Percentiles rank a stretch among this genome's conserved stretches.
Evolutionary conservation across 2,888 invertebrate genomes (phyloP).

Genomic region (Ellobium chinense): DNA sequence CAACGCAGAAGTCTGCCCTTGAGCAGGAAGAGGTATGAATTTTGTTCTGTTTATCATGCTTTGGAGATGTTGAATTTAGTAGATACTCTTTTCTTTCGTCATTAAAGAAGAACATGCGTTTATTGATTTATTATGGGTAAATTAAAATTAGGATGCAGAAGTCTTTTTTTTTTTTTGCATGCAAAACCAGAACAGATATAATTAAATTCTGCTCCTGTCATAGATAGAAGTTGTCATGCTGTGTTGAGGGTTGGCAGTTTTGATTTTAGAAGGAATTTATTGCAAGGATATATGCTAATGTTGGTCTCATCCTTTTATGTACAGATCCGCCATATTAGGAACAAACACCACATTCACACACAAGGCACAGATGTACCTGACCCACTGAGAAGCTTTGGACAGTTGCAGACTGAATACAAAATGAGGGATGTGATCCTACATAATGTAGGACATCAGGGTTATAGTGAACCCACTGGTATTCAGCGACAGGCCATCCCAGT

Average conservation of each 20-base stretch:
- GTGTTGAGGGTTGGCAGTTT: too few relatives aligned
- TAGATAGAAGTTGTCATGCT: too few relatives aligned
- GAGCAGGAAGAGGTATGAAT: slow-evolving; percentile 21
- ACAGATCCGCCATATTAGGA: slow-evolving; percentile 86
- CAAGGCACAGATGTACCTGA: slow-evolving; percentile 89
- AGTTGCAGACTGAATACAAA: slow-evolving; percentile 82
- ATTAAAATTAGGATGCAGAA: background rate
- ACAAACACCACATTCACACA: slow-evolving; percentile 87
- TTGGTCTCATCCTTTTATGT: too few relatives aligned
- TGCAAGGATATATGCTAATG: too few relatives aligned
- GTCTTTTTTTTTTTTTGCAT: slow-evolving; percentile 13
- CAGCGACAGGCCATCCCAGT: slow-evolving; percentile 93
- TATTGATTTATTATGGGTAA: background rate
- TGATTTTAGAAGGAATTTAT: too few relatives aligned
- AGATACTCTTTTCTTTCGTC: background rate
- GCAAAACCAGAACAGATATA: too few relatives aligned
- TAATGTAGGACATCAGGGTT: slow-evolving; percentile 82
- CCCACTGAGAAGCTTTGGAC: slow-evolving; percentile 86
- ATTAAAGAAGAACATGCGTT: background rate
- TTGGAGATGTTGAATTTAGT: background rate
- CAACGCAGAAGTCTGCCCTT: slow-evolving; percentile 50
- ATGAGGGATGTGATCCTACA: slow-evolving; percentile 84
- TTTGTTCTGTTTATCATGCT: background rate
- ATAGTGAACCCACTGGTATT: slow-evolving; percentile 74
- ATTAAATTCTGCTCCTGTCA: too few relatives aligned